Evolutionary conservation across 1,140 invertebrate genomes (phyloP), one percentile per base, ranked within the genome.

Genomic region (Drosophila sechellia): DNA sequence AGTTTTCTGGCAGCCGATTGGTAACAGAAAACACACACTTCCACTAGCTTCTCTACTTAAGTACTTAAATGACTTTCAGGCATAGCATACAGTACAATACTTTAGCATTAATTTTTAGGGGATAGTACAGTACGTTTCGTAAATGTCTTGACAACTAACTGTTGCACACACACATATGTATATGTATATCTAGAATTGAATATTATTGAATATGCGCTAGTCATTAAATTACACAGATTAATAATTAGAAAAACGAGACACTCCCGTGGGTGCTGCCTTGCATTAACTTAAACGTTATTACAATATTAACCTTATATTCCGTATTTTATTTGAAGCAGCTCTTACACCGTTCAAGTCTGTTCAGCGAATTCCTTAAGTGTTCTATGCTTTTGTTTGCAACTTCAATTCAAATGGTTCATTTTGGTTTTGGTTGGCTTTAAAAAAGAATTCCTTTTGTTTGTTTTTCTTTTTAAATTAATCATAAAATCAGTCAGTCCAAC

Each of bases 401-500:
- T 79, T 42, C 59, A 78, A 68, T 61, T 78, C 20, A 77, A 76
- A 40, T 74, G 45, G 31, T 46, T 64, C 8, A 43, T 57, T 61
- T 54, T 60, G 50, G 43, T 43, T 46, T 77, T 81, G 40, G 43
- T 66, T 86, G 42, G 72, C 35, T 75, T 75, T 52, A 66, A 58
- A 77, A 43, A 61, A 53, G 49, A 45, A 63, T 69, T 63, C 35
- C 35, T 37, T 61, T 58, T 53, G 37, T 53, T 57, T 53, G 17
- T 64, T 40, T 61, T 54, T 34, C 20, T 13, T 27, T 78, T 46
- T 63, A 77, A 86, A 79, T 89, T 89, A 89, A 80, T 89, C 84
- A 78, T 84, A 89, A 89, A 87, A 89, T 89, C 84, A 89, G 84
- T 89, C 84, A 84, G 84, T 80, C 84, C 84, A 89, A 89, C 64